Percentiles rank a stretch among this genome's conserved stretches.
Conservation (phyloP, 2,113 vertebrate genomes). For the Mirza zaza region DNA sequence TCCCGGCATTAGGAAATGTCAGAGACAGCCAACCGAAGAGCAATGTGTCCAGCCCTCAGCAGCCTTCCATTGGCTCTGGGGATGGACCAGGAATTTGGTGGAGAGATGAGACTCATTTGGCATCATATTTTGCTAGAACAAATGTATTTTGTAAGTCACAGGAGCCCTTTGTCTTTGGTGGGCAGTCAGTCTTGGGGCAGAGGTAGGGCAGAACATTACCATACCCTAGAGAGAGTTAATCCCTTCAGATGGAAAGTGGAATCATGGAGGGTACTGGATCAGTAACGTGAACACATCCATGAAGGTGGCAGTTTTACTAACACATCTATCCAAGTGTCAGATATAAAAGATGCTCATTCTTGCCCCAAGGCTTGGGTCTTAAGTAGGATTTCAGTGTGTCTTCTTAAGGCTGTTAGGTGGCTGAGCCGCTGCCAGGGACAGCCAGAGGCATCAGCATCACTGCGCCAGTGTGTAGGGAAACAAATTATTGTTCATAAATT, state of each 20-base stretch:
- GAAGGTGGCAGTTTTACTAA: background rate
- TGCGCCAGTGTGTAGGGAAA: background rate
- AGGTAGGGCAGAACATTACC: background rate
- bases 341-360: background rate
- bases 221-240: background rate
- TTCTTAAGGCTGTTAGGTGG: background rate
- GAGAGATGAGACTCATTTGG: background rate
- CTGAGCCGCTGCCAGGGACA: too few relatives aligned
- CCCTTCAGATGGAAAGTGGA: background rate
- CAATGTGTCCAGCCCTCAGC: background rate
- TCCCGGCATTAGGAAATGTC: background rate
- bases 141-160: background rate
- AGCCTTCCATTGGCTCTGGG: background rate
- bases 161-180: background rate
- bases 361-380: background rate
- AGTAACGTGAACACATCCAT: background rate
- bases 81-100: background rate
- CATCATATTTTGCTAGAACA: background rate
- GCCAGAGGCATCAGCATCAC: background rate
- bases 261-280: background rate
- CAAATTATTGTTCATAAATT: background rate
- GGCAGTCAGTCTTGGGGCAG: background rate
- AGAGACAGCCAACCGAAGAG: background rate
- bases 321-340: background rate
- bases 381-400: background rate